Evolutionary conservation across 1,140 invertebrate genomes (phyloP).

Genomic region (Trichoplusia ni): DNA sequence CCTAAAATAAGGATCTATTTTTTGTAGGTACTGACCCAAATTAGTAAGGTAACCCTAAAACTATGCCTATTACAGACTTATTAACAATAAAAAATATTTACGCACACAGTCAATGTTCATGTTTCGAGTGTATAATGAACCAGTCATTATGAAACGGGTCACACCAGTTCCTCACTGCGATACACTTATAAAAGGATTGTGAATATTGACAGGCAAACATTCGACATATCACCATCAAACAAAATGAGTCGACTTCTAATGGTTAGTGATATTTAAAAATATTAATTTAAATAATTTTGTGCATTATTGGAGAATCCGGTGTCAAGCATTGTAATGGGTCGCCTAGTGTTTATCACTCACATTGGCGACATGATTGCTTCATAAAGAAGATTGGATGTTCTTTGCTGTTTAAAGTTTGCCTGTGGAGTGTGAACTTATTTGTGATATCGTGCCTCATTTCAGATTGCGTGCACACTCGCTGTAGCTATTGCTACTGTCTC

Average conservation of each 20-base stretch:
- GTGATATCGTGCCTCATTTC: constrained; percentile 21
- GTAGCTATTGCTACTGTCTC: constrained; percentile 20
- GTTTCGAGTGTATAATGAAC: constrained; percentile 17
- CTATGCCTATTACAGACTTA: not conserved
- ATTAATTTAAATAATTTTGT: too few relatives aligned
- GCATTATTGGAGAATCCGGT: too few relatives aligned
- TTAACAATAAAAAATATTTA: not conserved
- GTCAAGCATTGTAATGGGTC: too few relatives aligned
- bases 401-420: too few relatives aligned
- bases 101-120: not conserved
- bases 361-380: too few relatives aligned
- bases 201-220: constrained; percentile 37
- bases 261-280: constrained; percentile 41
- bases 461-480: constrained; percentile 35
- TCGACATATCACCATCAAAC: constrained; percentile 40
- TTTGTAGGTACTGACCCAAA: too few relatives aligned
- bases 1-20: too few relatives aligned
- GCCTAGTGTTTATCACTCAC: too few relatives aligned
- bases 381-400: too few relatives aligned
- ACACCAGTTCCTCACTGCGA: constrained; percentile 36
- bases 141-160: constrained; percentile 43
- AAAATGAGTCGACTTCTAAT: constrained; percentile 49
- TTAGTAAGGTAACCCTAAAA: not conserved
- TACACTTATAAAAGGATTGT: constrained; percentile 50
- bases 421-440: not conserved